Evolutionary conservation across 1,140 invertebrate genomes (phyloP).

Genomic region (Homalodisca vitripennis): DNA sequence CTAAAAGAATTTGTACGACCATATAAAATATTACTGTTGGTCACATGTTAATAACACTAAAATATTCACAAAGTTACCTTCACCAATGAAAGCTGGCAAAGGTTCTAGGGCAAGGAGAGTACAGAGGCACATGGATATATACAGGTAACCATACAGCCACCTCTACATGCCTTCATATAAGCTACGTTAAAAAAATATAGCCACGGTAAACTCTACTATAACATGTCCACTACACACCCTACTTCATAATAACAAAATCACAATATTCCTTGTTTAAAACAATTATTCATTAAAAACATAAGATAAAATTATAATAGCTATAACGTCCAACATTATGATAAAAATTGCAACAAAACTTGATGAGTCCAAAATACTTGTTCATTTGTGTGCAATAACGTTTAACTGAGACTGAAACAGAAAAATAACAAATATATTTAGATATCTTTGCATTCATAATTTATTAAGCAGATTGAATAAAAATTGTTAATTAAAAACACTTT

Average conservation of each 20-base stretch:
- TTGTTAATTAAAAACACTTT: no score
- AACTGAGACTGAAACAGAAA: not conserved
- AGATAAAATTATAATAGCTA: conserved; percentile 14
- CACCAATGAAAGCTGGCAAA: not conserved
- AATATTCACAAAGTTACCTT: not conserved
- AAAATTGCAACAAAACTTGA: conserved; percentile 16
- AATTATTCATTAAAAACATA: conserved; percentile 10
- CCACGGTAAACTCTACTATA: conserved; percentile 1
- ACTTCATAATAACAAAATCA: conserved; percentile 5
- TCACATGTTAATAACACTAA: not conserved
- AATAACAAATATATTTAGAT: no score
- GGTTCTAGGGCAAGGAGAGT: conserved; percentile 12
- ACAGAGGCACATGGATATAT: conserved; percentile 21
- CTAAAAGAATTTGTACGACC: no score
- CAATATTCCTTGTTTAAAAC: conserved; percentile 21
- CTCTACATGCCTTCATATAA: conserved; percentile 10
- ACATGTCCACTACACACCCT: conserved; percentile 8
- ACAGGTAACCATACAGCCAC: conserved; percentile 20
- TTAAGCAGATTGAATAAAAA: no score
- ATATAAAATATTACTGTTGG: no score
- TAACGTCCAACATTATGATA: conserved; percentile 7
- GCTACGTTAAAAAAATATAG: conserved; percentile 26
- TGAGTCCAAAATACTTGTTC: conserved; percentile 20
- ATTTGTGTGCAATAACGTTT: not conserved
- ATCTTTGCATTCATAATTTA: no score